phyloP scores from a whole-genome alignment of 2,797 vertebrate genomes.

The Chromobotia macracanthus region DNA sequence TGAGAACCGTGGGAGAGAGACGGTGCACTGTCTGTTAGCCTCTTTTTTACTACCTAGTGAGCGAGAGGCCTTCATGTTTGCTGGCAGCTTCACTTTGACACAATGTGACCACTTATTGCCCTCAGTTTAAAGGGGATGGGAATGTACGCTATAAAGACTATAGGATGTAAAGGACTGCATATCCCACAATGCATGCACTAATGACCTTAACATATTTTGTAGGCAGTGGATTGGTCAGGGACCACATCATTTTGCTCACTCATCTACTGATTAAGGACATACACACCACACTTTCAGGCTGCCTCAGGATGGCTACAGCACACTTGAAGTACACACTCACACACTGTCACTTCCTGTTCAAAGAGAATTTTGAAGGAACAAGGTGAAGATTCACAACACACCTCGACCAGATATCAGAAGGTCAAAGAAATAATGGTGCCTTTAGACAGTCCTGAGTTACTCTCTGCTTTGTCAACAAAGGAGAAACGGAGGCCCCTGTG shows the following conservation, averaged over 20 bases:
- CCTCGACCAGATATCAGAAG: conserved; percentile 28
- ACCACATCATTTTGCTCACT: conserved; percentile 46
- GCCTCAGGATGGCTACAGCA: conserved; percentile 3
- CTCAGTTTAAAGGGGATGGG: conserved; percentile 44
- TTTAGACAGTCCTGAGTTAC: conserved; percentile 27
- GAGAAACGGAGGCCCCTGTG: conserved; percentile 16
- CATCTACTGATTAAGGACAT: conserved; percentile 7
- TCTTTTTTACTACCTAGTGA: conserved; percentile 17
- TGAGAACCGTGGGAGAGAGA: conserved; percentile 3
- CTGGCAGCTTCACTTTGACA: conserved; percentile 52
- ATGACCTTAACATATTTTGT: conserved; percentile 72
- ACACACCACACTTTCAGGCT: neutral
- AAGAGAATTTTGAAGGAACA: conserved; percentile 7
- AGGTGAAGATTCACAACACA: conserved; percentile 30
- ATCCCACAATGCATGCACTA: conserved; percentile 72
- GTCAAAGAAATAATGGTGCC: conserved; percentile 35
- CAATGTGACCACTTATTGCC: conserved; percentile 37
- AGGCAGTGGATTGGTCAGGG: conserved; percentile 81
- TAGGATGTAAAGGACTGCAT: conserved; percentile 54
- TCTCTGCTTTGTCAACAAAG: conserved; percentile 24
- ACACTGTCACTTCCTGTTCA: conserved; percentile 4
- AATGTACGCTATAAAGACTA: conserved; percentile 22
- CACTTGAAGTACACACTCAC: conserved; percentile 22
- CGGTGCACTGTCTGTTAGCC: neutral
- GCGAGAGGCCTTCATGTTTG: conserved; percentile 39